Evolutionary conservation across 2,797 vertebrate species (phyloP).

Genomic region (Bovichtus variegatus): DNA sequence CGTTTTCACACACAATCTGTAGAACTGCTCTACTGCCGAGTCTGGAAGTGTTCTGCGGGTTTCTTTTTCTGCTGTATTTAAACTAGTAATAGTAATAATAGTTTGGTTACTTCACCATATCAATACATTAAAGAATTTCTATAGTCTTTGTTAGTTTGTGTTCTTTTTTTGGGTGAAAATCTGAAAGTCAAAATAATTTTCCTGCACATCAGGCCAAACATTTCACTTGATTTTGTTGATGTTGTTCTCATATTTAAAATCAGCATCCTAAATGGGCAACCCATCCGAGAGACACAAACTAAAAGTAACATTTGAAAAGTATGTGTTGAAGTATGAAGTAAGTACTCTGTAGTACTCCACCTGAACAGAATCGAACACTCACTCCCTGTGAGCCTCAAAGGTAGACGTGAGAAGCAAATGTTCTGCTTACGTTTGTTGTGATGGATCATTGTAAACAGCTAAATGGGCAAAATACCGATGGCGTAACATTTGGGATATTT

Average conservation of each 20-base stretch:
- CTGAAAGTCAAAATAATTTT: not conserved
- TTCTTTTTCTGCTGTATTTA: not conserved
- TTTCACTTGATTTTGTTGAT: not conserved
- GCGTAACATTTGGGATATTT: too few relatives aligned
- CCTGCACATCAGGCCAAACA: not conserved
- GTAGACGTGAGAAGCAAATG: not conserved
- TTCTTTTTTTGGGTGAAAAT: not conserved
- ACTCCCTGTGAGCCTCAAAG: not conserved
- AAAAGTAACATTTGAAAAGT: not conserved
- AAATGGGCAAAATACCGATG: too few relatives aligned
- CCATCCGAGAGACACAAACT: not conserved
- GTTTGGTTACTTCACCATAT: not conserved
- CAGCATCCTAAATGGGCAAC: not conserved
- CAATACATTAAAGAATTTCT: not conserved
- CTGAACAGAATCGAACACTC: not conserved
- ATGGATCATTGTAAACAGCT: not conserved
- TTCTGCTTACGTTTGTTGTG: not conserved
- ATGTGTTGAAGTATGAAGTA: not conserved
- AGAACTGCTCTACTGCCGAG: not conserved
- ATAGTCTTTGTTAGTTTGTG: not conserved
- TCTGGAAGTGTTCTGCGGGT: not conserved
- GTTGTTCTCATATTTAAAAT: not conserved
- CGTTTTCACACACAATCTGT: slow-evolving; percentile 9
- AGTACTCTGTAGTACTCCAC: too few relatives aligned
- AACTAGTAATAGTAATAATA: too few relatives aligned